Percentiles rank a stretch among this genome's conserved stretches.
Conservation (phyloP, 2,888 invertebrate genomes). For the Neelides folsomi region DNA sequence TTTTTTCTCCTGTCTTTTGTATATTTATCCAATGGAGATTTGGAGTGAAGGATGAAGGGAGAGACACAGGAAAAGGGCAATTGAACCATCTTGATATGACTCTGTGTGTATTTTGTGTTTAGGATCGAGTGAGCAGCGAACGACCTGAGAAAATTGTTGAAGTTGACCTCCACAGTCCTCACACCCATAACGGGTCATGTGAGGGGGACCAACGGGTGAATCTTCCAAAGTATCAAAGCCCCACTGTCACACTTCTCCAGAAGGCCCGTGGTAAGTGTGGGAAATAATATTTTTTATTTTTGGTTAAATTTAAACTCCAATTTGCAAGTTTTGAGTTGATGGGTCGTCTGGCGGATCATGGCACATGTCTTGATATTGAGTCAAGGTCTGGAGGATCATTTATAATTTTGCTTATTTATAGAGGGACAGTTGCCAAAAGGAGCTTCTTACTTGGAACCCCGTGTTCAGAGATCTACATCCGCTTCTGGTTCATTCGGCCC, state of each 20-base stretch:
- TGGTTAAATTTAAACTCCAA: too few relatives aligned
- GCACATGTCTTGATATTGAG: slow-evolving; percentile 1
- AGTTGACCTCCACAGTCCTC: slow-evolving; percentile 11
- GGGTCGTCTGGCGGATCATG: too few relatives aligned
- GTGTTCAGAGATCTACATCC: slow-evolving; percentile 16
- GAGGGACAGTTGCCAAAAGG: slow-evolving; percentile 71
- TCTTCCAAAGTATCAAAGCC: slow-evolving; percentile 68
- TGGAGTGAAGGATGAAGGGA: too few relatives aligned
- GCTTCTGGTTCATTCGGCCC: slow-evolving; percentile 9
- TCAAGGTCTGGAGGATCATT: background rate
- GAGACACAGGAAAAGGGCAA: too few relatives aligned
- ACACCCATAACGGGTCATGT: too few relatives aligned
- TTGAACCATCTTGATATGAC: too few relatives aligned
- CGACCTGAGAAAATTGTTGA: background rate
- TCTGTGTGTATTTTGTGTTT: background rate
- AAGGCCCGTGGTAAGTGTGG: slow-evolving; percentile 70
- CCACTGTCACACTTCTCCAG: slow-evolving; percentile 72
- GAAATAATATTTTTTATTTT: too few relatives aligned
- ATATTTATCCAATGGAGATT: too few relatives aligned
- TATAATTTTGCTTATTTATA: slow-evolving; percentile 40
- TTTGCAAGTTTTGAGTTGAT: too few relatives aligned
- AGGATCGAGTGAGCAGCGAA: background rate
- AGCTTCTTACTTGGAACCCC: slow-evolving; percentile 53
- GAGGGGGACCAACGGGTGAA: slow-evolving; percentile 27
- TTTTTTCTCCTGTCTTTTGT: too few relatives aligned